Conservation (phyloP, 2,797 vertebrate genomes). For the Mycteria americana region DNA sequence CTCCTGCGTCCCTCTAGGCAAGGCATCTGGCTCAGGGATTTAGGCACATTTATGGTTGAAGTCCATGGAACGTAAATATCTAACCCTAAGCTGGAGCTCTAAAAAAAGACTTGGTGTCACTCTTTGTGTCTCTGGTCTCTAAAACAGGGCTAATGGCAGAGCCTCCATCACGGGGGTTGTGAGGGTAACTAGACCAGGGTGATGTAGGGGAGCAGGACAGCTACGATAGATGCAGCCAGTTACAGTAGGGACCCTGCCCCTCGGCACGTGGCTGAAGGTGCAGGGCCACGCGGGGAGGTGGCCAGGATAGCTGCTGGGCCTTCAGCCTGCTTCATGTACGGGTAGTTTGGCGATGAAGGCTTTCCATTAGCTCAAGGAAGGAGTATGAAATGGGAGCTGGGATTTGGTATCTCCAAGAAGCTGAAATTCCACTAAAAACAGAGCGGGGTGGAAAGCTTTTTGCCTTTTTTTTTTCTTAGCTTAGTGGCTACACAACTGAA, state of each 20-base stretch:
- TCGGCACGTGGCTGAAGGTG: fast-evolving
- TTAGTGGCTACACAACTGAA: not conserved
- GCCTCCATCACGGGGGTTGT: not conserved
- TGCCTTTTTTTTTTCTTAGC: not conserved
- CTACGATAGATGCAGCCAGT: fast-evolving
- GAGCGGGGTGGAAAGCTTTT: fast-evolving
- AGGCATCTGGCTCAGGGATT: not conserved
- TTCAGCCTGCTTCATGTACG: fast-evolving
- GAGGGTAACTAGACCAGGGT: not conserved
- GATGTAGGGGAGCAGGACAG: not conserved
- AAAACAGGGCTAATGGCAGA: not conserved
- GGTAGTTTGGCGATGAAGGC: not conserved
- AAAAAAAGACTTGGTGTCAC: not conserved
- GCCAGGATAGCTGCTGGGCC: not conserved
- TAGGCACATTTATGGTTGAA: not conserved
- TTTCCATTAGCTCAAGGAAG: not conserved
- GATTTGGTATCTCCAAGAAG: not conserved
- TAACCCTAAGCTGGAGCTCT: not conserved
- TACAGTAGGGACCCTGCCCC: not conserved
- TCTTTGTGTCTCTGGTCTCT: not conserved
- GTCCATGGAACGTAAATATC: not conserved
- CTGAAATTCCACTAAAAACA: not conserved
- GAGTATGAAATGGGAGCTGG: not conserved
- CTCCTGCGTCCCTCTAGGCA: not conserved
- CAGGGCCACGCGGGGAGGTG: not conserved